phyloP scores from a whole-genome alignment of 92 coral and sea anemone genomes.

The Palythoa grandiflora region DNA sequence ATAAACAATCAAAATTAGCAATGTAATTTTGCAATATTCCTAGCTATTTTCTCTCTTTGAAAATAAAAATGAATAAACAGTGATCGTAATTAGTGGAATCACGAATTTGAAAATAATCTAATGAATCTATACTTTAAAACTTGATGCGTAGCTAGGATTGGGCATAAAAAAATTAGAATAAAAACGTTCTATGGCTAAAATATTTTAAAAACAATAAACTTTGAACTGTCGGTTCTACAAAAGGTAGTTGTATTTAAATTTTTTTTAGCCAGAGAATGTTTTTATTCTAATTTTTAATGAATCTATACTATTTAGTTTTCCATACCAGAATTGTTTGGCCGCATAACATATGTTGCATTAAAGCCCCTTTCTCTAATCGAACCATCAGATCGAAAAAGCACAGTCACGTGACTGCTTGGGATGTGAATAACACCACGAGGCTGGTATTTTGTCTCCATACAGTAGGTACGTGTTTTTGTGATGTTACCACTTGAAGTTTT shows the following conservation, averaged over 20 bases:
- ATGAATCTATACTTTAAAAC: too few species aligned
- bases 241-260: too few species aligned
- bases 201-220: too few species aligned
- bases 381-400: slow-evolving; percentile 37
- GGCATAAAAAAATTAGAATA: too few species aligned
- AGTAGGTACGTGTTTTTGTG: not conserved
- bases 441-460: slow-evolving; percentile 9
- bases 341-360: slow-evolving; percentile 22
- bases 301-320: not conserved
- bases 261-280: too few species aligned
- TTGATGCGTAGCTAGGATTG: too few species aligned
- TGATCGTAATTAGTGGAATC: not conserved
- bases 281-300: too few species aligned
- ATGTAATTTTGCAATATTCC: too few species aligned
- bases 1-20: too few species aligned
- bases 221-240: too few species aligned
- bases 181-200: too few species aligned
- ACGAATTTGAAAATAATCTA: not conserved
- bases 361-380: slow-evolving; percentile 10
- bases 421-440: slow-evolving; percentile 16
- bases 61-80: not conserved
- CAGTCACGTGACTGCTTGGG: slow-evolving; percentile 33
- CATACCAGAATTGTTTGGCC: not conserved
- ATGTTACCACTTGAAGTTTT: not conserved
- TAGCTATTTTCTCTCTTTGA: too few species aligned